Percentiles rank a stretch among this genome's conserved stretches.
These are phyloP conservation scores for Phaedon cochleariae DNA, from an alignment of 2,888 invertebrate genomes.

Conservation along the genomic window DNA sequence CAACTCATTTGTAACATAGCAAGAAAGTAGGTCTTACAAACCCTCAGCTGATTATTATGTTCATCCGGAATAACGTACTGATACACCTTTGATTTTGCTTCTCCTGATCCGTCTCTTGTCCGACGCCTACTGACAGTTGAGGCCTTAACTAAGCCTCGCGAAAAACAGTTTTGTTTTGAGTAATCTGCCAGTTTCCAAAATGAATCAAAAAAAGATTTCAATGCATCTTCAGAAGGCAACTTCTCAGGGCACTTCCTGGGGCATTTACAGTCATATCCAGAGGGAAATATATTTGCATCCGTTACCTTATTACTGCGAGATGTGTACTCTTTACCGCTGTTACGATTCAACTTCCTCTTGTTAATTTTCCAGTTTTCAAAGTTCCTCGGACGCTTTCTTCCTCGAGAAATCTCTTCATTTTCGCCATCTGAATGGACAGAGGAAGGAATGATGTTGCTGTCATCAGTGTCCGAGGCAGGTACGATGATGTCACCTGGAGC, in stretches of 20 bases:
- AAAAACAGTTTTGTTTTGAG: slow-evolving; percentile 3
- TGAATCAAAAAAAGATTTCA: too few relatives aligned
- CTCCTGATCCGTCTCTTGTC: slow-evolving; percentile 1
- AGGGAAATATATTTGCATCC: too few relatives aligned
- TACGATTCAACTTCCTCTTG: not conserved
- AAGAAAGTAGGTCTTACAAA: slow-evolving; percentile 6
- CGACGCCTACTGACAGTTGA: not conserved
- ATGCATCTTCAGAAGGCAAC: too few relatives aligned
- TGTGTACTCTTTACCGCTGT: not conserved
- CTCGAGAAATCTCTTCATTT: too few relatives aligned
- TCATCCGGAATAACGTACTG: not conserved
- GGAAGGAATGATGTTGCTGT: too few relatives aligned
- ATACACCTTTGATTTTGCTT: slow-evolving; percentile 5
- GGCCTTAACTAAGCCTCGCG: slow-evolving; percentile 4
- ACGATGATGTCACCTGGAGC: too few relatives aligned
- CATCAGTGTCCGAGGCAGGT: too few relatives aligned
- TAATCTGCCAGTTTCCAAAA: slow-evolving; percentile 4
- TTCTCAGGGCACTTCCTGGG: too few relatives aligned
- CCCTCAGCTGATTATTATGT: slow-evolving; percentile 1
- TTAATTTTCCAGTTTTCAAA: not conserved
- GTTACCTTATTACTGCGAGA: too few relatives aligned
- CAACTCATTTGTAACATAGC: not conserved
- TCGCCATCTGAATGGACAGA: too few relatives aligned
- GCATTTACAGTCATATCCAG: too few relatives aligned
- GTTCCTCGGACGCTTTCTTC: not conserved